phyloP scores from a whole-genome alignment of 1,140 invertebrate genomes.

The Eulimnadia texana region DNA sequence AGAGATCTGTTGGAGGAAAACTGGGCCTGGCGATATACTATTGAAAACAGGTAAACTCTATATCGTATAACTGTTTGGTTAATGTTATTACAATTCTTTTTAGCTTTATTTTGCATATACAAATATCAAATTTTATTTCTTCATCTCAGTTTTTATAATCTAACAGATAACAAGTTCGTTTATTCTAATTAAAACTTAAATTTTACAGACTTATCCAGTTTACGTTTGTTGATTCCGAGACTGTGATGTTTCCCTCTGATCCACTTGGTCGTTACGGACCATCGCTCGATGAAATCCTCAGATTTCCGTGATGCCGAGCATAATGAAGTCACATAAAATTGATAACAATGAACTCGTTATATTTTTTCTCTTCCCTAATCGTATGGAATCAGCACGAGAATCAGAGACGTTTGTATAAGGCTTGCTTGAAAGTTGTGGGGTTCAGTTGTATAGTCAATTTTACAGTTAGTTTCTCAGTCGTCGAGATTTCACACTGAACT shows the following conservation, averaged over 20 bases:
- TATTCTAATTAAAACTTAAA: neutral
- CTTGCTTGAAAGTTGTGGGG: too few relatives aligned
- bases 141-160: neutral
- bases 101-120: neutral
- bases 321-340: neutral
- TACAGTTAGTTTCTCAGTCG: too few relatives aligned
- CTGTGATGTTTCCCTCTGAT: conserved; percentile 30
- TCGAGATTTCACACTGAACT: too few relatives aligned
- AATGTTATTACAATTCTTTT: neutral
- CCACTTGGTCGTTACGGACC: conserved; percentile 28
- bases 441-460: too few relatives aligned
- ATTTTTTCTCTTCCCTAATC: neutral
- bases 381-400: too few relatives aligned
- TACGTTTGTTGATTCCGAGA: conserved; percentile 27
- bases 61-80: neutral
- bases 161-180: neutral
- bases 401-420: too few relatives aligned
- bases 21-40: conserved; percentile 26
- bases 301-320: neutral
- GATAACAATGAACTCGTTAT: neutral
- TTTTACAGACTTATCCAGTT: conserved; percentile 26
- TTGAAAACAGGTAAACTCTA: conserved; percentile 14
- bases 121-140: neutral
- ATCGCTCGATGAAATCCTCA: conserved; percentile 25
- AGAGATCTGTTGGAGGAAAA: conserved; percentile 27